Evolutionary conservation across 2,888 invertebrate genomes (phyloP), one percentile per base, ranked within the genome.

Genomic region (Noctua fimbriata): DNA sequence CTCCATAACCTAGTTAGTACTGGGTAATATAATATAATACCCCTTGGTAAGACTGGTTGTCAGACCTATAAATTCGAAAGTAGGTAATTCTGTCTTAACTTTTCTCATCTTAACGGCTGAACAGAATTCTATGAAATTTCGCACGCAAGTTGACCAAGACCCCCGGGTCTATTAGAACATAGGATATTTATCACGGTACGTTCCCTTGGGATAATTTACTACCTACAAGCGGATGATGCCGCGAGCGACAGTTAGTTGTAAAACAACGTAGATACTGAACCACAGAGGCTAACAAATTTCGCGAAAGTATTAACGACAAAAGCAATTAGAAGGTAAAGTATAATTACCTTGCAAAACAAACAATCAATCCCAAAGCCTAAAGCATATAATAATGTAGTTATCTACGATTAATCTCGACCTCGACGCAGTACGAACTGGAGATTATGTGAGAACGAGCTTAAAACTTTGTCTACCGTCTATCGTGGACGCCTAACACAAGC

Each of bases 401-500:
- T 75, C 65, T 24, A 66, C 36, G 73, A 77, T 70, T 87, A 89
- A 89, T 83, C 83, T 79, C 66, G 44, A 73, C 76, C 81, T 73
- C 78, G 78, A 73, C 73, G 66, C 66, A 67, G 69, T 85, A 79
- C 55, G 78, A 81, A 80, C 89, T 79, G 69, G 81, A 88, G 89
- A 88, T 88, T 86, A 88, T 80, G 80, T 86, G 79, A 84, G 81
- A 86, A 84, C 75, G 79, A 88, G 89, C 87, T 89, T 86, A 83
- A 89, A 88, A 88, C 89, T 88, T 89, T 82, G 78, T 81, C 83
- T 69, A 79, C 83, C 78, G 79, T 80, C 79, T 84, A 82, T 79
- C 84, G 73, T 78, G 76, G 78, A 76, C 79, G 73, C 72, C 88
- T 81, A 87, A 86, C 88, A 78, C 82, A 69, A 78, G 83, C 83